phyloP scores from a whole-genome alignment of 1,140 invertebrate genomes.

The Zophobas morio region DNA sequence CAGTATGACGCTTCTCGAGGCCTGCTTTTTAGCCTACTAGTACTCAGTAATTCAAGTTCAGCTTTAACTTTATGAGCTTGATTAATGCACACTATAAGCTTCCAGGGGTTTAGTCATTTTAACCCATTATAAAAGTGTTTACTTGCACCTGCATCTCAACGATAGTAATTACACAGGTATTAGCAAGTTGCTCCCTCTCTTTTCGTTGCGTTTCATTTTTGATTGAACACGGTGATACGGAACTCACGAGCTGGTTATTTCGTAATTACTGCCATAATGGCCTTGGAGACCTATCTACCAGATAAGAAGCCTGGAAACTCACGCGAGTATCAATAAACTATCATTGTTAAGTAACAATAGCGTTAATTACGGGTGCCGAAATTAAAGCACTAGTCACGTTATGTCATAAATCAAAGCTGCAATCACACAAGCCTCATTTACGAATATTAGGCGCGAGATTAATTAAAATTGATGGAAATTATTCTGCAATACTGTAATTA shows the following conservation, averaged over 20 bases:
- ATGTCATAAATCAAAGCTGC: not conserved
- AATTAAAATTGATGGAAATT: not conserved
- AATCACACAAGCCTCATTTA: not conserved
- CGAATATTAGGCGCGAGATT: not conserved
- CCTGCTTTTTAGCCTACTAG: slow-evolving; percentile 8
- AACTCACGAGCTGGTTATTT: slow-evolving; percentile 26
- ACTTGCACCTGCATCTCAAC: slow-evolving; percentile 39
- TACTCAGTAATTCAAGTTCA: not conserved
- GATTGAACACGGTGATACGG: slow-evolving; percentile 16
- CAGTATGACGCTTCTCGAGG: slow-evolving; percentile 30
- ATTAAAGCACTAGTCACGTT: not conserved
- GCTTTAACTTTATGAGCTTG: slow-evolving; percentile 13
- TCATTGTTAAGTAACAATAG: not conserved
- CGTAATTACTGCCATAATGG: slow-evolving; percentile 18
- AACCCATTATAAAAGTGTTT: slow-evolving; percentile 12
- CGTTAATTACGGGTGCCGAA: slow-evolving; percentile 10
- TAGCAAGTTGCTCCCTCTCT: slow-evolving; percentile 4
- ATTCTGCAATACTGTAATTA: not conserved
- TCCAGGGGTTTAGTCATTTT: slow-evolving; percentile 3
- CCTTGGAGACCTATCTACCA: slow-evolving; percentile 23
- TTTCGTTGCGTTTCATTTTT: slow-evolving; percentile 22
- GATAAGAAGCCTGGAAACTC: slow-evolving; percentile 12
- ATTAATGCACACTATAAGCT: slow-evolving; percentile 27
- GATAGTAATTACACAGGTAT: slow-evolving; percentile 34
- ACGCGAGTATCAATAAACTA: slow-evolving; percentile 4